These are phyloP conservation scores for Idaea biselata DNA, from an alignment of 2,888 invertebrate species.

Conservation along the genomic window DNA sequence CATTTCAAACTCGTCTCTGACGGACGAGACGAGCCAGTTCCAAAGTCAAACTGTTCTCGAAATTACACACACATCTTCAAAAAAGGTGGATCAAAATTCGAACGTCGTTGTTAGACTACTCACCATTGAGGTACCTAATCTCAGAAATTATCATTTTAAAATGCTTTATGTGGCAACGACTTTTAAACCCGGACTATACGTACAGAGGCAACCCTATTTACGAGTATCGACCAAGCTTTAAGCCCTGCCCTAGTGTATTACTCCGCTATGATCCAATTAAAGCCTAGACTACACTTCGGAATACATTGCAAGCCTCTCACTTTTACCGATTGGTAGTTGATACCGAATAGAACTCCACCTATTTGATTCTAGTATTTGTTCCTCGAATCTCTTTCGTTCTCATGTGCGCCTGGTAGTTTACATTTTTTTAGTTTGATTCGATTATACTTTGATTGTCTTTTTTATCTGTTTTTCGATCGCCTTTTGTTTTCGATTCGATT, in stretches of 20 bases:
- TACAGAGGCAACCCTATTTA: conserved; percentile 46
- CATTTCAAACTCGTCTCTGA: too few relatives aligned
- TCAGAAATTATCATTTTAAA: too few relatives aligned
- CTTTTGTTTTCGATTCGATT: too few relatives aligned
- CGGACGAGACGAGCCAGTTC: too few relatives aligned
- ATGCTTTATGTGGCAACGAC: background rate
- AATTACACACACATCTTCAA: too few relatives aligned
- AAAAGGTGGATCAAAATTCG: too few relatives aligned
- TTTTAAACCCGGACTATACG: background rate
- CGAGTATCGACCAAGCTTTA: conserved; percentile 47
- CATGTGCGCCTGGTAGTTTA: background rate
- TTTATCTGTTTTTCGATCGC: too few relatives aligned
- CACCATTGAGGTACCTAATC: too few relatives aligned
- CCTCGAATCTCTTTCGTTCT: background rate
- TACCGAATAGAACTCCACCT: background rate
- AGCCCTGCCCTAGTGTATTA: conserved; percentile 53
- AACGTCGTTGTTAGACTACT: too few relatives aligned
- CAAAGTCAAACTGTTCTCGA: too few relatives aligned
- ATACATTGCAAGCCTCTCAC: conserved; percentile 35
- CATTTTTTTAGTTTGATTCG: background rate
- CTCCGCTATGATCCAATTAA: conserved; percentile 66
- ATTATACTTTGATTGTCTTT: background rate
- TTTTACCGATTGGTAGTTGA: conserved; percentile 21
- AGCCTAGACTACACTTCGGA: conserved; percentile 62
- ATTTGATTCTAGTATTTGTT: background rate